phyloP scores from a whole-genome alignment of 2,797 vertebrate species.

The Vireo griseus region DNA sequence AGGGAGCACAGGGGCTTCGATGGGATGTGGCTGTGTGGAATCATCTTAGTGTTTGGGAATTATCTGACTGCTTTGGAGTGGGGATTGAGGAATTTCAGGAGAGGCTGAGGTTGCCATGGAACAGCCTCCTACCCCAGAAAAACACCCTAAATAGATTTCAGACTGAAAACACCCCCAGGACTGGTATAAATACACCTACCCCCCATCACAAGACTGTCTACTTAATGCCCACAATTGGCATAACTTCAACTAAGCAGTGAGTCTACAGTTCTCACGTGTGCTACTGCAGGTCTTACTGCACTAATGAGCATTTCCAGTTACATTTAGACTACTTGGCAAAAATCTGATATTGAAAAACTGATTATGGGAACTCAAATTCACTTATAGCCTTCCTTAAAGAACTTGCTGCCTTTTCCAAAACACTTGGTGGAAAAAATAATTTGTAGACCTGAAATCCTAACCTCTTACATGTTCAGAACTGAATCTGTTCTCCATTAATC shows the following conservation, averaged over 20 bases:
- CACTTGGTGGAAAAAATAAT: background rate
- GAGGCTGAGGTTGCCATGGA: background rate
- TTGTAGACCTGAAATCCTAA: background rate
- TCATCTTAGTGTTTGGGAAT: background rate
- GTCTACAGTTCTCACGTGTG: background rate
- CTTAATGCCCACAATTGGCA: background rate
- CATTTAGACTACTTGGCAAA: background rate
- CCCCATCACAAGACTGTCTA: rapidly evolving
- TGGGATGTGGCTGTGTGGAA: background rate
- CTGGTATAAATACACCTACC: background rate
- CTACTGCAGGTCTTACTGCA: background rate
- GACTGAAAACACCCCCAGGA: background rate
- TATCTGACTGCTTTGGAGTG: background rate
- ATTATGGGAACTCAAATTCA: background rate
- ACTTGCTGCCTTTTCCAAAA: background rate
- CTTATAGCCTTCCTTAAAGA: background rate
- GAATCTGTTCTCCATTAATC: background rate
- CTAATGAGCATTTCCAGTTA: background rate
- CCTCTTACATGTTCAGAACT: background rate
- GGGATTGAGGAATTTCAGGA: background rate
- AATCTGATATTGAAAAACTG: background rate
- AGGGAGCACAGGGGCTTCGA: background rate
- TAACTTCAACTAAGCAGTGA: background rate
- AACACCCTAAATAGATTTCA: background rate
- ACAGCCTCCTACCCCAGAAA: background rate